Percentiles rank a stretch among this genome's conserved stretches.
Conservation (phyloP, 2,888 invertebrate species). For the Protodeltote pygarga region DNA sequence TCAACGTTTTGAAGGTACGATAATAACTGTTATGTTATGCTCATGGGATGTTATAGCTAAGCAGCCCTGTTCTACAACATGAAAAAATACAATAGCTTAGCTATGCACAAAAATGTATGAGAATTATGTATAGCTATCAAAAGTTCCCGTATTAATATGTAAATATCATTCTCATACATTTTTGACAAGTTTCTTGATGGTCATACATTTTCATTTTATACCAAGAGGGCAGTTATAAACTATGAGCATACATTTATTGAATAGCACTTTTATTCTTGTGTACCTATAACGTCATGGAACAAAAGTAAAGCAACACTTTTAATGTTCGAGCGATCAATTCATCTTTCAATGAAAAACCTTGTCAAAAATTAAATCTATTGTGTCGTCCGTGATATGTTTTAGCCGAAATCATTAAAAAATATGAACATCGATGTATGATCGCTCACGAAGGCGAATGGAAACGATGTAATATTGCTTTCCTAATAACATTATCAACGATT, state of each 20-base stretch:
- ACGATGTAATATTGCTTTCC: constrained; percentile 64
- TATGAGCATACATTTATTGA: constrained; percentile 15
- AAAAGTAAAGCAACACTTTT: constrained; percentile 75
- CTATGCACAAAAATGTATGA: too few species aligned
- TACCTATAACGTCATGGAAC: constrained; percentile 69
- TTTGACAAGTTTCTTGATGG: too few species aligned
- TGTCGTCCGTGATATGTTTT: constrained; percentile 71
- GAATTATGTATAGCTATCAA: too few species aligned
- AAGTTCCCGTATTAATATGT: too few species aligned
- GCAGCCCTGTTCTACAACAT: too few species aligned
- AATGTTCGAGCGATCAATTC: constrained; percentile 54
- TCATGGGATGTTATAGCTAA: not conserved
- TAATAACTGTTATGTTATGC: constrained; percentile 8
- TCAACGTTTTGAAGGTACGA: constrained; percentile 38
- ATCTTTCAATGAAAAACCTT: constrained; percentile 40
- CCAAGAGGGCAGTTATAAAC: too few species aligned
- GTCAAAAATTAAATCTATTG: constrained; percentile 49
- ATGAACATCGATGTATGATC: constrained; percentile 46
- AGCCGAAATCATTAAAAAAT: constrained; percentile 44
- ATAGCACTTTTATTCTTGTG: constrained; percentile 34
- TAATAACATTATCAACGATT: constrained; percentile 63
- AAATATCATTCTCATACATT: too few species aligned
- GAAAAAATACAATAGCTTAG: too few species aligned
- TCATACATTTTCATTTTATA: too few species aligned
- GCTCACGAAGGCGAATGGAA: constrained; percentile 50